These are phyloP conservation scores for Recurvirostra avosetta DNA, from an alignment of 2,113 vertebrate genomes.

Conservation along the genomic window DNA sequence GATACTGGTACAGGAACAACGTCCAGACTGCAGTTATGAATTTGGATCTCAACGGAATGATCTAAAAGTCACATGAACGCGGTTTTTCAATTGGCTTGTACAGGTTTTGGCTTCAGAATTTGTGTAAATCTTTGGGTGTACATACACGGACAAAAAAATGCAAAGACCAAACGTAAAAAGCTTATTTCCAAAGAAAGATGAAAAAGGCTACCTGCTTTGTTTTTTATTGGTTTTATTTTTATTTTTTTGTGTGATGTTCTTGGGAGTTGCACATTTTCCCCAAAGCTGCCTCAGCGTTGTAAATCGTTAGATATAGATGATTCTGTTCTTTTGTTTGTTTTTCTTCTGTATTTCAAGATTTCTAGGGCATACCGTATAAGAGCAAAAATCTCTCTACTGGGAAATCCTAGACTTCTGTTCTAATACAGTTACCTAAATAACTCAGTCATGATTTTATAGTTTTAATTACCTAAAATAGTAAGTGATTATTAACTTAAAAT, in stretches of 20 bases:
- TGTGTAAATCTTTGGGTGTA: not conserved
- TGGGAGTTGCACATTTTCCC: not conserved
- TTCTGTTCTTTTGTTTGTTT: not conserved
- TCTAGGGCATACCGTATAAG: not conserved
- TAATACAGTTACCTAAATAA: not conserved
- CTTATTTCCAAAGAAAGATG: not conserved
- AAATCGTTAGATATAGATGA: not conserved
- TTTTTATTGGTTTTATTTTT: not conserved
- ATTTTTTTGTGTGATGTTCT: not conserved
- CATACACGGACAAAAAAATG: not conserved
- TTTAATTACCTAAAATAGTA: not conserved
- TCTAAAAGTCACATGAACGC: not conserved
- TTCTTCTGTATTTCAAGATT: not conserved
- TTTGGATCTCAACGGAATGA: not conserved
- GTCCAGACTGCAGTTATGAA: not conserved
- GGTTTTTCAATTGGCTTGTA: not conserved
- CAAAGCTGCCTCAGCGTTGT: not conserved
- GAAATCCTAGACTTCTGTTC: not conserved
- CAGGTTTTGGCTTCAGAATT: not conserved
- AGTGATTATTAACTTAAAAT: not conserved
- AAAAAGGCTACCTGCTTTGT: not conserved
- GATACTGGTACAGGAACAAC: too few relatives aligned
- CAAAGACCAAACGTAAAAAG: not conserved
- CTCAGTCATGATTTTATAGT: not conserved
- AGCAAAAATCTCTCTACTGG: not conserved